phyloP scores from a whole-genome alignment of 35 echinoderm and acorn worm genomes.

The Apostichopus parvimensis region DNA sequence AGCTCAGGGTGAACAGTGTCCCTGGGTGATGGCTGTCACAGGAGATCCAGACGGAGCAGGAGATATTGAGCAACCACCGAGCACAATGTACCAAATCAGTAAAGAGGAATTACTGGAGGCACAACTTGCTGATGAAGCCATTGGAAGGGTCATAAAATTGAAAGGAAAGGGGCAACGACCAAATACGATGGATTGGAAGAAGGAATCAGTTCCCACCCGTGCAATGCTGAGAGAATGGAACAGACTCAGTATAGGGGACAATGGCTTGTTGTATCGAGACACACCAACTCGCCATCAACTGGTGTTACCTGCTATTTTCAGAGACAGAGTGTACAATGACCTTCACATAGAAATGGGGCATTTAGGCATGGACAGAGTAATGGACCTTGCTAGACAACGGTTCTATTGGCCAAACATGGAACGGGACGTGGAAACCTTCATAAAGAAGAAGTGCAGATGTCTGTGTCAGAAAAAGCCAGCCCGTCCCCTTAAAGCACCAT shows the following conservation, averaged over 20 bases:
- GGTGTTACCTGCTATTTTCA: slow-evolving; percentile 40
- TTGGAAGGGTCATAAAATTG: slow-evolving; percentile 29
- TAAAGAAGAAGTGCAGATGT: slow-evolving; percentile 59
- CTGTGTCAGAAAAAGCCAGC: slow-evolving; percentile 57
- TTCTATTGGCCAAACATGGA: slow-evolving; percentile 73
- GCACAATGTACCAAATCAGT: neutral
- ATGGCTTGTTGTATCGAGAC: slow-evolving; percentile 58
- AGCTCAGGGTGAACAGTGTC: slow-evolving; percentile 20
- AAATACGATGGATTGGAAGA: neutral
- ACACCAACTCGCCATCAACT: slow-evolving; percentile 38
- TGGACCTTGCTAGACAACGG: slow-evolving; percentile 38
- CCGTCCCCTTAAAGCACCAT: slow-evolving; percentile 23
- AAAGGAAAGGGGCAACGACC: slow-evolving; percentile 26
- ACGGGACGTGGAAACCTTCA: slow-evolving; percentile 42
- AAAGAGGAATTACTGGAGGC: slow-evolving; percentile 16
- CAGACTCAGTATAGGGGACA: slow-evolving; percentile 24
- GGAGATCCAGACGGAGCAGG: slow-evolving; percentile 10
- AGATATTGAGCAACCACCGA: neutral
- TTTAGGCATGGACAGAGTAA: slow-evolving; percentile 57
- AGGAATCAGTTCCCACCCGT: neutral
- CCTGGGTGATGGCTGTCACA: slow-evolving; percentile 43
- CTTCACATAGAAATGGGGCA: slow-evolving; percentile 76
- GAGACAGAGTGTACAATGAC: slow-evolving; percentile 18
- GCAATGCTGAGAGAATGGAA: slow-evolving; percentile 31
- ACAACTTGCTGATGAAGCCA: neutral